phyloP scores from a whole-genome alignment of 2,113 vertebrate species.

The Chiloscyllium plagiosum region DNA sequence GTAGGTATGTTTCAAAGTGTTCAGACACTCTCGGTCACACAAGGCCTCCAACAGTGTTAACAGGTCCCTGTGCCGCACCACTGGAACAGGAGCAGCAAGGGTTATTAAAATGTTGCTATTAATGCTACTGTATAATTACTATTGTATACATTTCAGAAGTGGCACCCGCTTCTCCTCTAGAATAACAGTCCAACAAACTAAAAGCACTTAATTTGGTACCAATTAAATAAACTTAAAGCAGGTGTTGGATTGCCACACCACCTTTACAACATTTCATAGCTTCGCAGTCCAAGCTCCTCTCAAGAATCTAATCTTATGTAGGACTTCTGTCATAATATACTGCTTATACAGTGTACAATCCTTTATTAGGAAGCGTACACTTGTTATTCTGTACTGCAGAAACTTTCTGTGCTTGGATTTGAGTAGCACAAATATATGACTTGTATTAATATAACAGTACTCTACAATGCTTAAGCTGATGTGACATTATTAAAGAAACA shows the following conservation, averaged over 20 bases:
- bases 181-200: not conserved
- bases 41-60: too few species aligned
- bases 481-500: slow-evolving; percentile 6
- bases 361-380: too few species aligned
- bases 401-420: not conserved
- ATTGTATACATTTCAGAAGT: not conserved
- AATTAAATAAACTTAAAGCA: not conserved
- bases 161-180: too few species aligned
- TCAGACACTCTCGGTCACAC: too few species aligned
- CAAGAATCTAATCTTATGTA: not conserved
- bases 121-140: not conserved
- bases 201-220: not conserved
- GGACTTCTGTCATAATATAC: not conserved
- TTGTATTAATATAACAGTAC: not conserved
- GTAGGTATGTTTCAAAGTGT: not conserved
- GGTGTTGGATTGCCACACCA: not conserved
- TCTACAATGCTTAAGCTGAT: not conserved
- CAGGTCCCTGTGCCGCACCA: too few species aligned
- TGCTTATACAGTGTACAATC: not conserved
- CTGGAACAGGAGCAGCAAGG: too few species aligned
- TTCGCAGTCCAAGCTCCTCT: not conserved
- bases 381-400: not conserved
- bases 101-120: not conserved
- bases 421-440: not conserved
- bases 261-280: not conserved